Evolutionary conservation across 2,888 invertebrate genomes (phyloP).

Genomic region (Loripinus fragilis): DNA sequence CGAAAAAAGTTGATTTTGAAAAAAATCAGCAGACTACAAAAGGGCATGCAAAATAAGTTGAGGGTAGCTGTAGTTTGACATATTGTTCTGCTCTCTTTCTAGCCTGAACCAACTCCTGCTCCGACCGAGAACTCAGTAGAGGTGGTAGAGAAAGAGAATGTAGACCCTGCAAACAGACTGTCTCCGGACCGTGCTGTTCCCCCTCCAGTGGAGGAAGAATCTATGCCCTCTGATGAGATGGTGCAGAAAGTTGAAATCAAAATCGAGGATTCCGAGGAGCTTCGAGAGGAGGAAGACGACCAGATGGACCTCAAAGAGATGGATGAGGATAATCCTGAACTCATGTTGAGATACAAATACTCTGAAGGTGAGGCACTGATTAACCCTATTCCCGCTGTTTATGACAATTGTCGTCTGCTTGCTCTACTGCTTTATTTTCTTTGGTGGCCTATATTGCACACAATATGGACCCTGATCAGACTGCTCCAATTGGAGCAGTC

Average conservation of each 20-base stretch:
- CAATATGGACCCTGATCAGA: too few relatives aligned
- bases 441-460: too few relatives aligned
- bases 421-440: too few relatives aligned
- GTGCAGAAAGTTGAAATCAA: conserved; percentile 62
- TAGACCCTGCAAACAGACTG: conserved; percentile 18
- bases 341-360: conserved; percentile 68
- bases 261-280: conserved; percentile 62
- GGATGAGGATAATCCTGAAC: conserved; percentile 34
- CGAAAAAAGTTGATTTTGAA: too few relatives aligned
- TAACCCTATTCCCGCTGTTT: too few relatives aligned
- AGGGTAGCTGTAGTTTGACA: too few relatives aligned
- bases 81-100: neutral
- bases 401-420: too few relatives aligned
- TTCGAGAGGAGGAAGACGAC: conserved; percentile 57
- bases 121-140: neutral
- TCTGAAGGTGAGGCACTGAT: conserved; percentile 77
- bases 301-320: conserved; percentile 35
- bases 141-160: conserved; percentile 35
- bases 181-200: conserved; percentile 2
- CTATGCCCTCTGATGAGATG: conserved; percentile 28
- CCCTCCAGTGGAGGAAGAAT: conserved; percentile 17
- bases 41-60: too few relatives aligned
- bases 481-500: too few relatives aligned
- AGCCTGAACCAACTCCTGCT: neutral
- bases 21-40: too few relatives aligned